phyloP scores from a whole-genome alignment of 1,140 invertebrate species.

The Ridgeia piscesae region DNA sequence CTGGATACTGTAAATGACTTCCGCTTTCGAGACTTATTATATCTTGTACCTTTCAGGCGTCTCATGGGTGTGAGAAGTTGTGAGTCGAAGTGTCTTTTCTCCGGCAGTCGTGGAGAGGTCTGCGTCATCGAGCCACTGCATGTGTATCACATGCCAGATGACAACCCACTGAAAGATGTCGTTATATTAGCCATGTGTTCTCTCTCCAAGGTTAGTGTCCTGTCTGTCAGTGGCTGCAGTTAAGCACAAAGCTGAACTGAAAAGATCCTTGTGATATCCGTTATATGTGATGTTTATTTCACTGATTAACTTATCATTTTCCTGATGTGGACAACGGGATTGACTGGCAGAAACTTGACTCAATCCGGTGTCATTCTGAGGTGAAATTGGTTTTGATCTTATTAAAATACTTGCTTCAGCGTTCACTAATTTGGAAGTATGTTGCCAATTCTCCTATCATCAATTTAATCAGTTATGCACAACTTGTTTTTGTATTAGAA shows the following conservation, averaged over 20 bases:
- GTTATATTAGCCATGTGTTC: constrained; percentile 87
- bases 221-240: neutral
- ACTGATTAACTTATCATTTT: no score
- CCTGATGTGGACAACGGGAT: no score
- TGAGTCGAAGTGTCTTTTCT: constrained; percentile 87
- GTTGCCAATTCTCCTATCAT: no score
- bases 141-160: constrained; percentile 67
- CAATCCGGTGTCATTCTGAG: no score
- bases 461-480: no score
- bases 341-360: no score
- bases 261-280: neutral
- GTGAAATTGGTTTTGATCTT: no score
- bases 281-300: neutral
- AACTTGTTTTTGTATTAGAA: neutral
- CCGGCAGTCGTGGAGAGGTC: constrained; percentile 93
- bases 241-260: neutral
- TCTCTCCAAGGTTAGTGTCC: constrained; percentile 73
- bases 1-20: no score
- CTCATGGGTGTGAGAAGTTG: constrained; percentile 85
- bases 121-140: constrained; percentile 83
- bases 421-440: no score
- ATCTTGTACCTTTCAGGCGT: constrained; percentile 63
- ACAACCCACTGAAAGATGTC: constrained; percentile 74
- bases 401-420: no score
- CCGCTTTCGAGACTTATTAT: no score